Evolutionary conservation across 2,113 vertebrate genomes (phyloP), one percentile per base, ranked within the genome.

Genomic region (Oriolus oriolus): DNA sequence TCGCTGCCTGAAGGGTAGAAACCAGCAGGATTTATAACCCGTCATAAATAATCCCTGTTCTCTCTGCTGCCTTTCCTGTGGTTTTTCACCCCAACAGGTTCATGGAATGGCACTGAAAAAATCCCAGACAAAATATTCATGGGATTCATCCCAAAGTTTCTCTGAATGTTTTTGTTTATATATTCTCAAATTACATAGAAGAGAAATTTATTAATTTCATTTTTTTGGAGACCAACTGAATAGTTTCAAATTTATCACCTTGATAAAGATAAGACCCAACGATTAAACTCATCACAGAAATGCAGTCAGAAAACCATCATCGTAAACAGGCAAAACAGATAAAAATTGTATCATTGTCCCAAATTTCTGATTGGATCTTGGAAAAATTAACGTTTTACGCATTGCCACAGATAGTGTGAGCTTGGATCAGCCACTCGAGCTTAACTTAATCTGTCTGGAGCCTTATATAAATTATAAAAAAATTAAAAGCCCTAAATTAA

Each of bases 251-350:
- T 37, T 42, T 83, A 13, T 53, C 31, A 3, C 11, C 10, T 8
- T 26, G 73, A 31, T 16, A 37, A 47, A 70, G 85, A 26, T 10
- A 50, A 82, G 13, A 21, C 6, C 1, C 4, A 27, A 2, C 4
- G 28, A 35, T 39, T 63, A 59, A 87, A 41, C 2, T 44, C 3
- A 2, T 47, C 17, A 30, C 6, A 30, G 16, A 49, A 18, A 44
- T 28, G 7, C 27, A 2, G 8, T 44, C 20, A 39, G 13, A 61
- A 17, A 54, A 2, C 2, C 20, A 11, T 18, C 16, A 44, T 0
- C 33, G 11, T 26, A 82, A 65, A 65, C 10, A 33, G 3, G 5
- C 7, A 53, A 52, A 31, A 20, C 14, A 22, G 16, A 74, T 2
- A 3, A 41, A 87, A 68, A 23, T 47, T 45, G 1, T 13, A 12